Conservation (phyloP, 2,113 vertebrate genomes). For the Holacanthus passer region DNA sequence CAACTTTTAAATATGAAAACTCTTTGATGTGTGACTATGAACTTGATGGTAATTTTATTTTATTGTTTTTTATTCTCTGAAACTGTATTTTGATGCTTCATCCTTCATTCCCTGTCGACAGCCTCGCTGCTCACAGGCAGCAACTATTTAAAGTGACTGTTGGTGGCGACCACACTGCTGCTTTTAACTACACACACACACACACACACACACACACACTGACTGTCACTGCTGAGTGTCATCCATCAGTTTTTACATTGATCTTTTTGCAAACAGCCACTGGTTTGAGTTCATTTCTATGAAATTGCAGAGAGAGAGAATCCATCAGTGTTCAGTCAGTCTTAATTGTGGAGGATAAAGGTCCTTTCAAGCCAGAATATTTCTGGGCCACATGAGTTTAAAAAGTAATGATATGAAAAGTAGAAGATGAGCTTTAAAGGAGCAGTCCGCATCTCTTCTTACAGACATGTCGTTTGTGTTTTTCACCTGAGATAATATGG, state of each 20-base stretch:
- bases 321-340: no score
- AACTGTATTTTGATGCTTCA: conserved; percentile 60
- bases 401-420: not conserved
- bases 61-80: conserved; percentile 54
- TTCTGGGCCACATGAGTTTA: conserved; percentile 21
- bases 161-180: not conserved
- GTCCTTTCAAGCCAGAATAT: not conserved
- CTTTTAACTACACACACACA: not conserved
- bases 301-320: no score
- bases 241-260: no score
- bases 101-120: conserved; percentile 46
- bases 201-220: conserved; percentile 4
- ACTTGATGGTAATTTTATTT: conserved; percentile 70
- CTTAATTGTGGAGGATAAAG: no score
- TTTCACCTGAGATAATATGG: no score
- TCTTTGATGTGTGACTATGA: conserved; percentile 70
- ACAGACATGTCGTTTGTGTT: no score
- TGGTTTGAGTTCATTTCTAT: no score
- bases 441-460: no score
- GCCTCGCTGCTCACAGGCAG: not conserved
- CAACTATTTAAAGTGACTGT: not conserved
- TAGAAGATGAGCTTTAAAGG: conserved; percentile 25
- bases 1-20: conserved; percentile 59
- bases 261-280: no score
- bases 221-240: conserved; percentile 8